Evolutionary conservation across 2,888 invertebrate species (phyloP).

Genomic region (Agonopterix arenella): DNA sequence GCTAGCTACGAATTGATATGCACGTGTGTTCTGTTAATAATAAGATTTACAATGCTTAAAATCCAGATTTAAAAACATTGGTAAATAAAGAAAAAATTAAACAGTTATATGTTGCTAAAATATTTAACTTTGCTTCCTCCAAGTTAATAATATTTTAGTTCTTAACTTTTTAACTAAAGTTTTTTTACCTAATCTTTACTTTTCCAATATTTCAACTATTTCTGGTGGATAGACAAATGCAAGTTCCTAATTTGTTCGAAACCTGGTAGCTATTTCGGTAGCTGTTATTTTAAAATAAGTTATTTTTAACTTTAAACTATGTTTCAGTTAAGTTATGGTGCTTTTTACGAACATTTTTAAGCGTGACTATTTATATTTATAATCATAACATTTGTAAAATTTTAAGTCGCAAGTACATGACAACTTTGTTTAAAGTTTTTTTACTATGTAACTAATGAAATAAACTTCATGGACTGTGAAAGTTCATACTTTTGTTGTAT

Average conservation of each 20-base stretch:
- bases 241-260: slow-evolving; percentile 12
- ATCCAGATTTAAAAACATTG: too few species aligned
- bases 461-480: not conserved
- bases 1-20: not conserved
- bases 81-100: not conserved
- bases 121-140: slow-evolving; percentile 51
- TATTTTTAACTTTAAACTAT: not conserved
- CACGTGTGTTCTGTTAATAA: not conserved
- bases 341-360: slow-evolving; percentile 25
- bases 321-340: slow-evolving; percentile 25
- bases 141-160: slow-evolving; percentile 62
- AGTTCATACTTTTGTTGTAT: not conserved
- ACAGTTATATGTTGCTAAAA: slow-evolving; percentile 34
- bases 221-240: slow-evolving; percentile 6
- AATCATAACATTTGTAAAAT: slow-evolving; percentile 15
- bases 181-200: slow-evolving; percentile 9
- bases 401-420: slow-evolving; percentile 28
- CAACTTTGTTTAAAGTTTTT: slow-evolving; percentile 10
- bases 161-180: slow-evolving; percentile 24
- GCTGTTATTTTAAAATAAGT: not conserved
- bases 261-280: not conserved
- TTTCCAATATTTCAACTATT: not conserved
- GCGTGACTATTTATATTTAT: slow-evolving; percentile 28
- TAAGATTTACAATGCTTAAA: too few species aligned
- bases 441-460: not conserved